Base-by-base conservation (phyloP, 23 tunicate genomes). In the Clavelina lepadiformis region DNA sequence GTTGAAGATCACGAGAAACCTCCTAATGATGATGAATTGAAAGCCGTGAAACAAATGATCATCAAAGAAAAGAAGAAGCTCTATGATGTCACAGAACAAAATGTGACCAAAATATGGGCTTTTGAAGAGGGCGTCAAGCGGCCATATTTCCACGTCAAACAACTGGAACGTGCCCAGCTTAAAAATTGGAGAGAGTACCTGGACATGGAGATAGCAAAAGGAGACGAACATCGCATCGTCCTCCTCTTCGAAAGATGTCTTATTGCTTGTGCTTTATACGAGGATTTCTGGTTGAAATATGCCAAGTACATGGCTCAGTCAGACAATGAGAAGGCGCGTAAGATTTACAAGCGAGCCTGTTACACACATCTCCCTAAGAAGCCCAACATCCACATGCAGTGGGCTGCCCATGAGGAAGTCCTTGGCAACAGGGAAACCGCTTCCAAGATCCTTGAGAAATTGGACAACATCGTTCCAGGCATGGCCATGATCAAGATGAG, bases 231-330 rank as follows among this genome's bases (percentile, higher is more conserved):
- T 1, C 63, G 87, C 23, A 51, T 74, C 13, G 78, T 72, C 26
- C 54, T 88, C 0, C 60, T 88, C 5, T 88, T 88, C 68, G 96
- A 88, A 54, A 55, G 96, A 26, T 88, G 96, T 54, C 68, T 88
- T 21, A 88, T 88, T 32, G 96, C 96, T 6, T 88, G 96, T 80
- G 96, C 96, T 8, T 61, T 88, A 55, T 88, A 88, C 68, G 96
- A 88, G 60, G 96, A 88, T 63, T 88, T 88, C 44, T 88, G 96
- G 96, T 45, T 88, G 34, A 88, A 88, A 61, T 88, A 88, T 76
- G 86, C 96, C 5, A 79, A 77, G 51, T 88, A 88, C 52, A 80
- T 88, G 87, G 51, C 69, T 5, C 61, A 80, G 41, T 5, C 28
- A 29, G 82, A 88, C 61, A 47, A 53, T 3, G 64, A 53, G 0